phyloP scores from a whole-genome alignment of 2,113 vertebrate genomes.

The Uria lomvia region DNA sequence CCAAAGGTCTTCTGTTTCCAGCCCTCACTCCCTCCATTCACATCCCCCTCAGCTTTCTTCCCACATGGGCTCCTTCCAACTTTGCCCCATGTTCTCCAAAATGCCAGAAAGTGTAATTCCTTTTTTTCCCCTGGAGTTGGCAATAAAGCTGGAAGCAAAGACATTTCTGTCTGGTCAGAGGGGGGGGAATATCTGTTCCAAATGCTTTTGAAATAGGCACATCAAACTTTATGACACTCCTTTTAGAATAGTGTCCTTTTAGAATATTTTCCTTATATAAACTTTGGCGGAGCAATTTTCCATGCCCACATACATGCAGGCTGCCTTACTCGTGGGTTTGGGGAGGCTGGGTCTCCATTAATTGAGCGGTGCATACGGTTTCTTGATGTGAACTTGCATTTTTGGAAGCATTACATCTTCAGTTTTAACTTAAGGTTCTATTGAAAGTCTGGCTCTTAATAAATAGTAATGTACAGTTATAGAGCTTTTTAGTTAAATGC shows the following conservation, averaged over 20 bases:
- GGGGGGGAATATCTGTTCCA: neutral
- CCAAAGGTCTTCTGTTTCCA: neutral
- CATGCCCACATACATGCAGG: neutral
- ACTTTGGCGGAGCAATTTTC: neutral
- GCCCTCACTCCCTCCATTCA: neutral
- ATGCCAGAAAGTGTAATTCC: neutral
- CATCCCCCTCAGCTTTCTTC: neutral
- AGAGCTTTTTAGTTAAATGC: neutral
- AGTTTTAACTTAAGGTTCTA: neutral
- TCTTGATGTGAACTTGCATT: neutral
- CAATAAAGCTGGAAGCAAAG: conserved; percentile 26
- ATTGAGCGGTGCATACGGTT: neutral
- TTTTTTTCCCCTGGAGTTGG: neutral
- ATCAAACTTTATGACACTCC: conserved; percentile 12
- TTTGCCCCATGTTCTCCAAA: neutral
- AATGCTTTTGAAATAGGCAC: conserved; percentile 13
- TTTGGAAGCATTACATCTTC: neutral
- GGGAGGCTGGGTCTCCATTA: neutral
- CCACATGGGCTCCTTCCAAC: neutral
- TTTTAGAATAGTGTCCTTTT: neutral
- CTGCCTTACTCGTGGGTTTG: neutral
- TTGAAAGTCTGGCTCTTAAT: neutral
- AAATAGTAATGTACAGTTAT: neutral
- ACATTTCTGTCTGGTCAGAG: conserved; percentile 15
- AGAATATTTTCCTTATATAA: neutral